Evolutionary conservation across 2,888 invertebrate genomes (phyloP), one percentile per base, ranked within the genome.

Genomic region (Amphipoea oculea): DNA sequence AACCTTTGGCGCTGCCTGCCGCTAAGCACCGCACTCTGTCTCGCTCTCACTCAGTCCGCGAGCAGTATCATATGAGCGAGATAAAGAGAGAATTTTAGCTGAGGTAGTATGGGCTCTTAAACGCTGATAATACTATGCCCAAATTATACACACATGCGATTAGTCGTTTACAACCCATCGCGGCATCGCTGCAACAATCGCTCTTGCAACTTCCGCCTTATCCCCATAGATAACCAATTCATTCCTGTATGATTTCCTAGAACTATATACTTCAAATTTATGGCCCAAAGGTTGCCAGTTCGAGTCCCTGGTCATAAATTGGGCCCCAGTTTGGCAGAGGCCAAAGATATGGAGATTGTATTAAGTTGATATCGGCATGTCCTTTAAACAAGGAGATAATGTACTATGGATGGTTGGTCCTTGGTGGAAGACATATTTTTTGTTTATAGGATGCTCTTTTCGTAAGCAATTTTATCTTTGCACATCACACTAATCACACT

Each of bases 271-370:
- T 67, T 36, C 11, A 14, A 81, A 89, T 89, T 88, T 88, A 89
- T 83, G 12, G 71, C 78, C 23, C 14, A 68, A 78, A 82, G 85
- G 83, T 79, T 82, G 23, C 66, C 62, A 63, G 86, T 81, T 86
- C 85, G 79, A 84, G 79, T 80, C 83, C 81, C 51, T 51, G 73
- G 73, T 76, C 73, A 84, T 89, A 89, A 88, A 89, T 89, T 79
- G 67, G 45, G 42, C 78, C 83, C 75, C 78, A 89, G 70, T 89
- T 83, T 74, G 74, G 70, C 78, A 81, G 62, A 36, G 71, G 62
- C 65, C 40, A 73, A 68, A 81, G 84, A 86, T 87, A 89, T 75
- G 57, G 88, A 84, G 84, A 83, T 83, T 63, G 78, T 72, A 84
- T 81, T 80, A 80, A 71, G 69, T 62, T 80, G 86, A 85, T 89